Evolutionary conservation across 2,113 vertebrate genomes (phyloP).

Genomic region (Romanogobio albipinnatus): DNA sequence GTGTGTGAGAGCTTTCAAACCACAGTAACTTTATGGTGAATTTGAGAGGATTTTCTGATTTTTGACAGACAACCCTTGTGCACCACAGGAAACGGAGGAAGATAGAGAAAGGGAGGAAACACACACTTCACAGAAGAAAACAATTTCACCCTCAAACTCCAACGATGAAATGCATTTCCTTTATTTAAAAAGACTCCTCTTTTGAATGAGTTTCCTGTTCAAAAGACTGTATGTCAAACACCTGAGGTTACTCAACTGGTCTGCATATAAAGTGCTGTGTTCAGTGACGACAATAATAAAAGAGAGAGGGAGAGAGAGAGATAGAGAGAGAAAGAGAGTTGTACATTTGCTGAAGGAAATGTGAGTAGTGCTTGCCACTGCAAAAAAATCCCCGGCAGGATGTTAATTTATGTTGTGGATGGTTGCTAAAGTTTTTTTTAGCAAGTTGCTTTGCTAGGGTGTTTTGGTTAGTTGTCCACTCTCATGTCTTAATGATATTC

Average conservation of each 20-base stretch:
- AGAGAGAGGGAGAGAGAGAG: background rate
- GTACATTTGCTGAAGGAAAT: background rate
- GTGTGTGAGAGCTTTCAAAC: constrained; percentile 32
- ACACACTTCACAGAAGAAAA: constrained; percentile 28
- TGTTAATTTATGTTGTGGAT: background rate
- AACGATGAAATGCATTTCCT: constrained; percentile 12
- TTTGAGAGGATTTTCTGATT: constrained; percentile 44
- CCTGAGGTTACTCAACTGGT: constrained; percentile 16
- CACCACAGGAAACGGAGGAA: background rate
- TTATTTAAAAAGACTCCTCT: constrained; percentile 6
- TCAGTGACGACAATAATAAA: background rate
- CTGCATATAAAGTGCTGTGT: constrained; percentile 8
- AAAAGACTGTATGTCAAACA: constrained; percentile 10
- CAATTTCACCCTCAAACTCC: constrained; percentile 38
- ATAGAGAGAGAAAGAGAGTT: background rate
- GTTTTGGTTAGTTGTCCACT: background rate
- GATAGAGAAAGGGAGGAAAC: background rate
- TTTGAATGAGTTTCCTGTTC: constrained; percentile 7
- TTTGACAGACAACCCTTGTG: constrained; percentile 20
- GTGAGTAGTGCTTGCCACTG: background rate
- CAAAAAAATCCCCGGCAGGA: background rate
- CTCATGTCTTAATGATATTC: background rate
- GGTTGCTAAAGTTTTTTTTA: background rate
- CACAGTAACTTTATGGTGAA: constrained; percentile 36
- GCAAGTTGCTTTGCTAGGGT: background rate